phyloP scores from a whole-genome alignment of 2,113 vertebrate genomes.

The Spea multiplicata region DNA sequence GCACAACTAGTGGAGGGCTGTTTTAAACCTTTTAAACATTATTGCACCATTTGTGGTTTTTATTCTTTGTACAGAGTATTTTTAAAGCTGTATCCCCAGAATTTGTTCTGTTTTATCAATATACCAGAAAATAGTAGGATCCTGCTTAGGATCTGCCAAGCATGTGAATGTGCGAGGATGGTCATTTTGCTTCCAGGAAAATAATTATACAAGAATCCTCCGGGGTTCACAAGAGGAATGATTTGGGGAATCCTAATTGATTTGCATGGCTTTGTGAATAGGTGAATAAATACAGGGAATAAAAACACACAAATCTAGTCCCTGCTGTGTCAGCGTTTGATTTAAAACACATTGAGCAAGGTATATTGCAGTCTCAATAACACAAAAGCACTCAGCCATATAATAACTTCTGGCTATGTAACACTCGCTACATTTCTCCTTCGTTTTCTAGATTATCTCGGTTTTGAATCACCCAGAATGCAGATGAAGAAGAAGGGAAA shows the following conservation, averaged over 20 bases:
- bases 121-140: too few species aligned
- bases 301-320: conserved; percentile 33
- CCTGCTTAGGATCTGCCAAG: too few species aligned
- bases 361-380: conserved; percentile 43
- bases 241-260: conserved; percentile 24
- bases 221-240: not conserved
- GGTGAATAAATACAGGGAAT: conserved; percentile 14
- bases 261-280: conserved; percentile 10
- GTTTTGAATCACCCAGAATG: not conserved
- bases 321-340: conserved; percentile 45
- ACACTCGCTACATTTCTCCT: conserved; percentile 18
- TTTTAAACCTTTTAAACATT: too few species aligned
- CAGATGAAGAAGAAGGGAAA: not conserved
- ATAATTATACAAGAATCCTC: not conserved
- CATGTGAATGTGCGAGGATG: too few species aligned
- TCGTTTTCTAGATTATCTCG: not conserved
- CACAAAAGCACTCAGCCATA: conserved; percentile 42
- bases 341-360: conserved; percentile 32
- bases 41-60: too few species aligned
- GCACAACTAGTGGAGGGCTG: too few species aligned
- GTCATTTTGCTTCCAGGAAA: too few species aligned
- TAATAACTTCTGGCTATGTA: conserved; percentile 42
- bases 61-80: too few species aligned
- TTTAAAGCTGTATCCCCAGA: too few species aligned
- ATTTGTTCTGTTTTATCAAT: too few species aligned